Base-by-base conservation (phyloP, 2,113 vertebrate genomes). In the Tursiops truncatus region DNA sequence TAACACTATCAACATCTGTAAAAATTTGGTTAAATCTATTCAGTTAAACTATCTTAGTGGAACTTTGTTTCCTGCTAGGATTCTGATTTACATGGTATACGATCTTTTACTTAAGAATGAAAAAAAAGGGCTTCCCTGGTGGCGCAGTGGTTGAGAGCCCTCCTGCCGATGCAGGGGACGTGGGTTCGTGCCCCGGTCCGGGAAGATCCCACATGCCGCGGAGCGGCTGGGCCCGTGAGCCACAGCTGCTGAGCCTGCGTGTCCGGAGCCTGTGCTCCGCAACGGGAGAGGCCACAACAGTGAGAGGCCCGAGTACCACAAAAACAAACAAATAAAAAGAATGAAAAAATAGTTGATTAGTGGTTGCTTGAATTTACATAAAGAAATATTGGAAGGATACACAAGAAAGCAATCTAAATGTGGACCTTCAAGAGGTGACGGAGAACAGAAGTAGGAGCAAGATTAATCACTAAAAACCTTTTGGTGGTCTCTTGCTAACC, bases 31-130 rank as follows among this genome's bases (percentile, higher is more conserved):
- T 93, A 23, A 63, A 38, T 71, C 25, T 71, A 44, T 63, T 65
- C 65, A 38, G 25, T 36, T 84, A 33, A 93, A 71, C 33, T 80
- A 41, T 60, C n/a, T 44, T 36, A 50, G 28, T 25, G 1, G 38
- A 90, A 89, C 84, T 63, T 68, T 79, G 8, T 79, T 89, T 71
- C 71, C 77, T 84, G n/a, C 77, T 56, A 18, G 14, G 38, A 38
- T n/a, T 58, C 25, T 85, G 53, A 73, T 41, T 85, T n/a, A 58
- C 47, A 7, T 15, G 11, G 50, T 44, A 38, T 50, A 47, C 0
- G 12, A 21, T 74, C 31, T 60, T 90, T 86, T 70, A 74, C 13
- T 31, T 73, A 74, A 85, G 13, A 95, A 36, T 53, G 47, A 74
- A 90, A 56, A n/a, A 82, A 71, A 82, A 77, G 47, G 47, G 47